Percentiles rank a stretch among this genome's conserved stretches.
phyloP scores from a whole-genome alignment of 64 coral and sea anemone genomes.

The Montipora sp. region DNA sequence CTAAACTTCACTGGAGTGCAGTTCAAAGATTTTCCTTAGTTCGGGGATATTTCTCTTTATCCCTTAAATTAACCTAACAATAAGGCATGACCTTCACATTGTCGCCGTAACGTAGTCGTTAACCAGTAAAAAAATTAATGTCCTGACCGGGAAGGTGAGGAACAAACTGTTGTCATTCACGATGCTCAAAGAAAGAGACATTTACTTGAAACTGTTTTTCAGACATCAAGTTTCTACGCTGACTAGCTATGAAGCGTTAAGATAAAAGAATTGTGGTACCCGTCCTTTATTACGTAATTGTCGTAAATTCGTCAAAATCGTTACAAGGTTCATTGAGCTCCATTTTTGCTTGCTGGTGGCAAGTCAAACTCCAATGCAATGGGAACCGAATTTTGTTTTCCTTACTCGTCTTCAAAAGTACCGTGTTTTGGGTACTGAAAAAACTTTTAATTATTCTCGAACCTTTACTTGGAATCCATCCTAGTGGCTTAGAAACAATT shows the following conservation, averaged over 20 bases:
- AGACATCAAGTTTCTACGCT: too few relatives aligned
- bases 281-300: slow-evolving; percentile 1
- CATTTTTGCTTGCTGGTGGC: slow-evolving; percentile 20
- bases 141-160: too few relatives aligned
- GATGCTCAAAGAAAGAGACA: too few relatives aligned
- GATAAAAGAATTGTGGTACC: slow-evolving; percentile 1
- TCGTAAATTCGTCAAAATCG: not conserved
- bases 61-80: too few relatives aligned
- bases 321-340: slow-evolving; percentile 39
- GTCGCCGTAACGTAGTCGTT: too few relatives aligned
- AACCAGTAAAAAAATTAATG: too few relatives aligned
- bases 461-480: not conserved
- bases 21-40: too few relatives aligned
- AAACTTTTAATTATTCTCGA: not conserved
- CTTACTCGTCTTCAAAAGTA: not conserved
- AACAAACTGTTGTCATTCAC: too few relatives aligned
- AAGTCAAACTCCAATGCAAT: not conserved
- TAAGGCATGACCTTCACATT: too few relatives aligned
- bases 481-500: not conserved
- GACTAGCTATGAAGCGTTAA: not conserved
- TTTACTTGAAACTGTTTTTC: too few relatives aligned
- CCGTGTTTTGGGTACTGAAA: not conserved
- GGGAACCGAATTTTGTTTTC: not conserved
- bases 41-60: too few relatives aligned
- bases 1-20: too few relatives aligned